Evolutionary conservation across 2,888 invertebrate species (phyloP), one percentile per base, ranked within the genome.

Genomic region (Erebia epiphron): DNA sequence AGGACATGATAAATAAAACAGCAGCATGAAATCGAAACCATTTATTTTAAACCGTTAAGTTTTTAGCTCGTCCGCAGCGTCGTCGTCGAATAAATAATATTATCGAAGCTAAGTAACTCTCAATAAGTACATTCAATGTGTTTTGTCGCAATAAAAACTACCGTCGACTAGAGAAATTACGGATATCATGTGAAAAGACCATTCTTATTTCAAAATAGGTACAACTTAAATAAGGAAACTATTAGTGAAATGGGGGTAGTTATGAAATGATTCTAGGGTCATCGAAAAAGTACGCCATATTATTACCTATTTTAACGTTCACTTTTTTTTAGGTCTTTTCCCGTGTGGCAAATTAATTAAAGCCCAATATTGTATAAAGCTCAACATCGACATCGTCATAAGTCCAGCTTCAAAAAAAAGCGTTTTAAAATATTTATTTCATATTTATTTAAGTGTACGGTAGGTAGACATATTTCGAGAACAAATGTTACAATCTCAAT

Each of bases 11-110:
- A 18, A 67, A 83, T 82, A 79, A 80, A 82, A 82, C 73, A 69
- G 64, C 68, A 73, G 56, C 21, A 75, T 80, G 84, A 88, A 85
- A 88, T 85, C 67, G 85, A 88, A 89, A 89, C 86, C 88, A 86
- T 89, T 89, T 89, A 88, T 86, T 85, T 76, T 75, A 77, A 80
- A 78, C 78, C 75, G 79, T 79, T 80, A 76, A 78, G 76, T 77
- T 78, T 79, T 80, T 77, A 78, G 76, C 76, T 78, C 74, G 68
- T 73, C 69, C 56, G 71, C 75, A 67, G 72, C 71, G 61, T 61
- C 61, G 71, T 76, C 75, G 77, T 84, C 81, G 83, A 54, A 86
- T 85, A 82, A 79, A 87, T 87, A 86, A 84, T 67, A 57, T 67
- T 67, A 67, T 81, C 85, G 82, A 88, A 86, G 87, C 87, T 82